Conservation (phyloP, 2,113 vertebrate species). For the Chrysemys picta region DNA sequence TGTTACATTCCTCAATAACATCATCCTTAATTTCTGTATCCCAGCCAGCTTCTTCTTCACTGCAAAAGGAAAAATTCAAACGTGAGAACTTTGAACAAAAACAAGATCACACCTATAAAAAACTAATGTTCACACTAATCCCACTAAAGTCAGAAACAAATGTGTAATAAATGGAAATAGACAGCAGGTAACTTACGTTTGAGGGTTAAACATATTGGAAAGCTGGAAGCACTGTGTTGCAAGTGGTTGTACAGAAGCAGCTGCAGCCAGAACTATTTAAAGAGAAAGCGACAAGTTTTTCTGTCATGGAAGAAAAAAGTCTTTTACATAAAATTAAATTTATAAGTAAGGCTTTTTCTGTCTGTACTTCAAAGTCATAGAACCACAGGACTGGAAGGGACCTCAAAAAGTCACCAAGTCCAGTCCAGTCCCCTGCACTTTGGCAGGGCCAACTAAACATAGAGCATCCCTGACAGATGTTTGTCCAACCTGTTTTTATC, state of each 20-base stretch:
- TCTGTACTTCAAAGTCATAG: background rate
- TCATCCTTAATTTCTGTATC: conserved; percentile 96
- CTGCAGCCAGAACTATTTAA: conserved; percentile 81
- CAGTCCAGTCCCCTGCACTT: background rate
- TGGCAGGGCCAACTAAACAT: background rate
- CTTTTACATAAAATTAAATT: rapidly evolving
- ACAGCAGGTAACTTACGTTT: conserved; percentile 83
- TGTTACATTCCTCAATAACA: conserved; percentile 98
- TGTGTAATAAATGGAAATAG: background rate
- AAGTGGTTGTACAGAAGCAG: conserved; percentile 89
- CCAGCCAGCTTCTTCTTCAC: conserved; percentile 93
- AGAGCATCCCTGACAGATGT: background rate
- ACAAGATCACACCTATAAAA: background rate
- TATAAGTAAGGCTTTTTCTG: background rate
- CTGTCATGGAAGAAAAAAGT: background rate
- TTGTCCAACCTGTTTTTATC: background rate
- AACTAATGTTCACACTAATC: background rate
- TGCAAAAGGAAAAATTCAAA: conserved; percentile 53
- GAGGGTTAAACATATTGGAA: conserved; percentile 96
- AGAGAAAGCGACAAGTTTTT: conserved; percentile 18
- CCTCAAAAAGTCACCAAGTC: background rate
- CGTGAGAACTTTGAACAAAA: background rate
- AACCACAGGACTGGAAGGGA: background rate
- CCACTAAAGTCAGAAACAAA: background rate
- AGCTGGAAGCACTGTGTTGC: conserved; percentile 98